Evolutionary conservation across 1,140 invertebrate species (phyloP), one percentile per base, ranked within the genome.

Genomic region (Drosophila trapezifrons): DNA sequence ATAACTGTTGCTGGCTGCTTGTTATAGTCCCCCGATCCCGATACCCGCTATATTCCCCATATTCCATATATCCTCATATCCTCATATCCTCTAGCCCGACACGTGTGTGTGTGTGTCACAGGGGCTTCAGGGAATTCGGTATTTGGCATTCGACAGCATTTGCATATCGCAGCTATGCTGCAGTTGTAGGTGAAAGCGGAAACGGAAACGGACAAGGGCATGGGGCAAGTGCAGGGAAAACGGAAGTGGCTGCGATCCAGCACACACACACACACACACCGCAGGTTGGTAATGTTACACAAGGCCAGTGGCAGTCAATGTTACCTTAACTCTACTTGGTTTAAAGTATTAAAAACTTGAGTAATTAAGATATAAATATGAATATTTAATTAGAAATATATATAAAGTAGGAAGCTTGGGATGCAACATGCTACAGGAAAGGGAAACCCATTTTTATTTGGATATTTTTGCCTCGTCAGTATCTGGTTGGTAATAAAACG

Each of bases 1-100:
- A 75, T 76, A 83, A 76, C 80, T 84, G 72, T 84, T 84, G 80
- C 80, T 84, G 27, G 13, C 29, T 65, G 38, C 57, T 32, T 56
- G 59, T 47, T 42, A 65, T 32, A 49, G 59, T 8, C 47, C 29
- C 22, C 35, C 20, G 47, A 52, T 22, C 9, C 59, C 56, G 17
- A 37, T 54, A 0, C 57, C 20, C 6, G 1, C 32, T 5, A n/a
- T 29, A 60, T 27, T 27, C 4, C n/a, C 32, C 3, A 13, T 18
- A 29, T 20, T 2, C 47, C 17, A 55, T 56, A 12, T 15, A 22
- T 22, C 22, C n/a, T n/a, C n/a, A n/a, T n/a, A n/a, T n/a, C n/a
- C n/a, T n/a, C n/a, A n/a, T n/a, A n/a, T n/a, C 9, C 49, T 9
- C 27, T 54, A 25, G n/a, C 12, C 17, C 35, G 35, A 32, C 54